phyloP scores from a whole-genome alignment of 2,797 vertebrate species.

The Pseudochaenichthys georgianus region DNA sequence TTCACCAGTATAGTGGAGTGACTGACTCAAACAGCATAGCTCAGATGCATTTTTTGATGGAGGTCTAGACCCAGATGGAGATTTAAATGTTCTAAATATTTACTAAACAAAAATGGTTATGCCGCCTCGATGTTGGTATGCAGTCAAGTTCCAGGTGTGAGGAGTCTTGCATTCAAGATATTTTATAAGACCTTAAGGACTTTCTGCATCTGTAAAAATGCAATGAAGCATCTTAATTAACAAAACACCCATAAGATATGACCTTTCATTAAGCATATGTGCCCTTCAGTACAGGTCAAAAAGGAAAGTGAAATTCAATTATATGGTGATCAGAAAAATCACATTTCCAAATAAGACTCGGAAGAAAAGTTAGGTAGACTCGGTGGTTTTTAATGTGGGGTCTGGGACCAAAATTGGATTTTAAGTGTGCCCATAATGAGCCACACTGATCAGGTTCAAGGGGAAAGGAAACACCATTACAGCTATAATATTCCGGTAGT shows the following conservation, averaged over 20 bases:
- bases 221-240: neutral
- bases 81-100: neutral
- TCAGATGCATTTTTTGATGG: constrained; percentile 1
- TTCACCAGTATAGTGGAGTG: neutral
- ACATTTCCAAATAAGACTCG: neutral
- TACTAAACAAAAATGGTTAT: neutral
- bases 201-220: neutral
- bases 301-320: neutral
- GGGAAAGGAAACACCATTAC: too few species aligned
- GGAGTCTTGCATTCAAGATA: neutral
- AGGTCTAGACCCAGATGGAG: neutral
- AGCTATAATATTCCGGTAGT: too few species aligned
- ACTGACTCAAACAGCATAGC: neutral
- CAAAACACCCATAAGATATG: neutral
- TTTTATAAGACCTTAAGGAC: neutral
- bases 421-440: neutral
- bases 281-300: neutral
- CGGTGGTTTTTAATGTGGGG: neutral
- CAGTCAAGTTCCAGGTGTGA: neutral
- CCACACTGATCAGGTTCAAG: neutral
- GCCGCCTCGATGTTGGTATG: neutral
- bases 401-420: neutral
- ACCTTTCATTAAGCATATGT: neutral
- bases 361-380: too few species aligned
- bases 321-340: neutral